phyloP scores from a whole-genome alignment of 1,140 invertebrate genomes.

The Cherax quadricarinatus region DNA sequence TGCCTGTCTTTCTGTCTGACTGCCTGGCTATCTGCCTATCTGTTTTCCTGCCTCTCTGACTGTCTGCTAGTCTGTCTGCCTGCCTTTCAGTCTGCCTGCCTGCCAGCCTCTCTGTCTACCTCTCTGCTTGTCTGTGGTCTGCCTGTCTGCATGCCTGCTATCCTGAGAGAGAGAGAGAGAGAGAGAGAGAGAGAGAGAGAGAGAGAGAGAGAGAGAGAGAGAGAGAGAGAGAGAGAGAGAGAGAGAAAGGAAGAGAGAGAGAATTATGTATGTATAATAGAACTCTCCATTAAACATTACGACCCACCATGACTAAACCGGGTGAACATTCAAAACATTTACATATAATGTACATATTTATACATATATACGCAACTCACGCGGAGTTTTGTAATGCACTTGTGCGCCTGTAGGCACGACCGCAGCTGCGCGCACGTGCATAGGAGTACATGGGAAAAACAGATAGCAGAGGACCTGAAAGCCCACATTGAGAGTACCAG shows the following conservation, averaged over 20 bases:
- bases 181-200: background rate
- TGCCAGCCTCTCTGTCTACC: background rate
- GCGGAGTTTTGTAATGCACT: too few relatives aligned
- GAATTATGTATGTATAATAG: too few relatives aligned
- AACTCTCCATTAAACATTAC: too few relatives aligned
- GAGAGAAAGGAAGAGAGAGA: background rate
- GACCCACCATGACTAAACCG: too few relatives aligned
- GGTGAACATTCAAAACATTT: too few relatives aligned
- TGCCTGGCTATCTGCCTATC: background rate
- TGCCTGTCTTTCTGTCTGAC: background rate
- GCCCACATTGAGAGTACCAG: too few relatives aligned
- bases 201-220: background rate
- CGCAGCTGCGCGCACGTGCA: too few relatives aligned
- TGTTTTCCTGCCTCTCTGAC: background rate
- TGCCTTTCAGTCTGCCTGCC: conserved; percentile 13
- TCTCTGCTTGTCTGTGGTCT: conserved; percentile 27
- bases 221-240: background rate
- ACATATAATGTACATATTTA: too few relatives aligned
- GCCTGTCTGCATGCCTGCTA: conserved; percentile 36
- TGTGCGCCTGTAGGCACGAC: too few relatives aligned
- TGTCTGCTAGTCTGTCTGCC: conserved; percentile 4
- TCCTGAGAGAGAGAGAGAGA: background rate
- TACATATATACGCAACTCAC: too few relatives aligned
- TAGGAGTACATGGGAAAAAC: too few relatives aligned
- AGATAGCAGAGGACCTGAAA: too few relatives aligned